phyloP scores from a whole-genome alignment of 2,113 vertebrate genomes.

The Phyllopteryx taeniolatus region DNA sequence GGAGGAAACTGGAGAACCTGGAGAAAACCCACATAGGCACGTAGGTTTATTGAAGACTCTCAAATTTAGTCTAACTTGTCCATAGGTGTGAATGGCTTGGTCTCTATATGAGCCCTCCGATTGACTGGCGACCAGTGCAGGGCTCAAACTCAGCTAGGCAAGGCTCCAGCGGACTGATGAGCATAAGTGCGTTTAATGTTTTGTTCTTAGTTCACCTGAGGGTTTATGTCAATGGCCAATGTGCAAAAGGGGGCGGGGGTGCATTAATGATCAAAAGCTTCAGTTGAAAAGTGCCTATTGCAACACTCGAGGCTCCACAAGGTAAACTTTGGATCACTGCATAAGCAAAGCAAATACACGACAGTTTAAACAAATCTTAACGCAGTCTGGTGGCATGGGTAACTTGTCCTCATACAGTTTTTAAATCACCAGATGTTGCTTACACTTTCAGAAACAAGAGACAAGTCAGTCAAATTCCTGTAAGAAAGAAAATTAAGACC shows the following conservation, averaged over 20 bases:
- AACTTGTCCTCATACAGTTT: not conserved
- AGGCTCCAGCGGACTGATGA: too few relatives aligned
- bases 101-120: too few relatives aligned
- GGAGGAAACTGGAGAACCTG: too few relatives aligned
- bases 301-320: not conserved
- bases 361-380: not conserved
- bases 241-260: not conserved
- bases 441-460: not conserved
- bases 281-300: not conserved
- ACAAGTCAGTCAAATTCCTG: not conserved
- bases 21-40: too few relatives aligned
- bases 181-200: too few relatives aligned
- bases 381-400: conserved; percentile 1
- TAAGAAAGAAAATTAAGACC: not conserved
- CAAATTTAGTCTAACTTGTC: too few relatives aligned
- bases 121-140: too few relatives aligned
- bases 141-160: too few relatives aligned
- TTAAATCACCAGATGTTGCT: not conserved
- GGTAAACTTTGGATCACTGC: conserved; percentile 34
- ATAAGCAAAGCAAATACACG: not conserved
- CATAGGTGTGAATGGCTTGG: too few relatives aligned
- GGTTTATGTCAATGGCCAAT: not conserved
- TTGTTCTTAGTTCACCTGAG: not conserved
- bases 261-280: not conserved
- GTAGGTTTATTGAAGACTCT: too few relatives aligned